Base-by-base conservation (phyloP, 2,113 vertebrate species). In the Catharus bicknelli region DNA sequence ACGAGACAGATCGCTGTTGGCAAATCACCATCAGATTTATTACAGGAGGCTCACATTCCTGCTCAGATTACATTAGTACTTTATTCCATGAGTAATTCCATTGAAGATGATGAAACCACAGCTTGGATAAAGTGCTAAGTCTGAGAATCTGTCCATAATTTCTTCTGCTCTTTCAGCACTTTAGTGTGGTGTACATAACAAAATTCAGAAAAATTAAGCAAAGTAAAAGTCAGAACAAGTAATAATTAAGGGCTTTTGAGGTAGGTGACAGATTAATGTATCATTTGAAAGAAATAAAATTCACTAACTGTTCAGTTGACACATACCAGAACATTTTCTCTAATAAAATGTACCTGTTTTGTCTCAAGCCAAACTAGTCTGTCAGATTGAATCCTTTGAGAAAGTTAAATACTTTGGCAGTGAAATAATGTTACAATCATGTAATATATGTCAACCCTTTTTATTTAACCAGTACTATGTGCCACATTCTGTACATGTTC, bases 381-480 rank as follows among this genome's bases (percentile, higher is more conserved):
- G 25, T 67, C 90, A 91, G 18, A 61, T 27, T 38, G 17, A 87
- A 40, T 47, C 29, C 36, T 89, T 73, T 90, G 55, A 62, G 61
- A 64, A 82, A 76, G 59, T 34, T 84, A n/a, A 54, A 58, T 43
- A 15, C 67, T 48, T 48, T 93, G 40, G 32, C 63, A 90, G n/a
- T 63, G 64, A 85, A 94, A 85, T 83, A 72, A 64, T 85, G 21
- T 81, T 93, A 64, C 23, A 66, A 54, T 87, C 42, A 59, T 54
- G 54, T 79, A 67, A 62, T 85, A 74, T 74, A 90, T 53, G 47
- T 76, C 72, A 92, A 51, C 4, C 2, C 13, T 78, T 82, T 59
- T 82, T 70, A 70, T 89, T 94, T 95, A 81, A 78, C 91, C 43
- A 74, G 21, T 32, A 30, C 13, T 76, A 54, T 64, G 78, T 88